These are phyloP conservation scores for Hymenopus coronatus DNA, from an alignment of 2,888 invertebrate species.

Conservation along the genomic window DNA sequence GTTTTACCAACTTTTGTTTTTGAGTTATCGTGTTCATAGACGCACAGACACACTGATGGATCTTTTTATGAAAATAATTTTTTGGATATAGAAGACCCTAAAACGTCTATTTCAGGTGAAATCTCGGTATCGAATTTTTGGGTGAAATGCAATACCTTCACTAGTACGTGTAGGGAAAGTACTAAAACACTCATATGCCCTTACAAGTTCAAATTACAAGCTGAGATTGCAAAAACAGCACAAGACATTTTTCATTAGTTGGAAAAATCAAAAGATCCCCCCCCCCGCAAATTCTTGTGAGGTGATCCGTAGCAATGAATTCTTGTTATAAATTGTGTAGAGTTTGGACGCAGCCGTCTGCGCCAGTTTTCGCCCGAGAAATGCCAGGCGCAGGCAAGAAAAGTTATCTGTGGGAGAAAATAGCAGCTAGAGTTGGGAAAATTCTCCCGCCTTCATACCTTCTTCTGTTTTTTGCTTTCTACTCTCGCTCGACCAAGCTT, in stretches of 20 bases:
- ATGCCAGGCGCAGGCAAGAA: not conserved
- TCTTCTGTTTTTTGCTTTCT: not conserved
- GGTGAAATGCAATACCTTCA: too few species aligned
- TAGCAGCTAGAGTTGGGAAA: not conserved
- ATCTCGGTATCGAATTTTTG: too few species aligned
- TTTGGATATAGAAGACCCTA: too few species aligned
- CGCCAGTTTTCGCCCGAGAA: not conserved
- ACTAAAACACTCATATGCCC: not conserved
- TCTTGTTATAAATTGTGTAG: conserved; percentile 13
- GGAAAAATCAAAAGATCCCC: not conserved
- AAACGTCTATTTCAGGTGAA: too few species aligned
- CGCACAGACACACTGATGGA: too few species aligned
- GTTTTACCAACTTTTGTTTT: too few species aligned
- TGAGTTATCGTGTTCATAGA: too few species aligned
- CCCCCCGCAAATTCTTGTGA: not conserved
- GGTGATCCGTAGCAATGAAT: conserved; percentile 11
- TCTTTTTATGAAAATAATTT: too few species aligned
- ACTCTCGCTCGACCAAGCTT: too few species aligned
- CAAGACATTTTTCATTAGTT: conserved; percentile 5
- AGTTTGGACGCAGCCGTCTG: not conserved
- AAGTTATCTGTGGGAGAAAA: not conserved
- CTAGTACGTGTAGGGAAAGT: not conserved
- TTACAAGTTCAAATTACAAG: not conserved
- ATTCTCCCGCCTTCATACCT: not conserved
- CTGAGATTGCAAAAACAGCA: not conserved